Evolutionary conservation across 2,797 vertebrate genomes (phyloP).

Genomic region (Lophius americanus): DNA sequence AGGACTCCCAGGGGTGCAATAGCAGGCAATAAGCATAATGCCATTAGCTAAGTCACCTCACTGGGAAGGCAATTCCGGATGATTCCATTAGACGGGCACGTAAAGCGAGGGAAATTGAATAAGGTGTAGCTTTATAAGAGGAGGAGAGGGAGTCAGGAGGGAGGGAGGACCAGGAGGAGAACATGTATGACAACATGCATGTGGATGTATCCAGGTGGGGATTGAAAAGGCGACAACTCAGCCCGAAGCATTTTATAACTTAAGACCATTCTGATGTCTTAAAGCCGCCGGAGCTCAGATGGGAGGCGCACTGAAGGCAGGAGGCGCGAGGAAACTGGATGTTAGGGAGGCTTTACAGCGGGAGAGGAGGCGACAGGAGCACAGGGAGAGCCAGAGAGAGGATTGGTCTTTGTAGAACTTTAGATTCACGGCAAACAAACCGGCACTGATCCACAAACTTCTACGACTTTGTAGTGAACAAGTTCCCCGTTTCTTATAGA

Average conservation of each 20-base stretch:
- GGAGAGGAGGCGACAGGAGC: conserved; percentile 22
- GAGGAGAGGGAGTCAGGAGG: conserved; percentile 10
- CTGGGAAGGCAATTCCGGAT: conserved; percentile 24
- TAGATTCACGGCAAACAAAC: conserved; percentile 21
- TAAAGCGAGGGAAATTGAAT: conserved; percentile 7
- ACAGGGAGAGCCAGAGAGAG: not conserved
- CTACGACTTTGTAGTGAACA: not conserved
- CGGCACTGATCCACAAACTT: conserved; percentile 1
- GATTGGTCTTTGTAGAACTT: conserved; percentile 5
- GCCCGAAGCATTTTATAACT: conserved; percentile 40
- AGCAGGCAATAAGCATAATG: conserved; percentile 27
- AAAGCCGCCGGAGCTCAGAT: conserved; percentile 20
- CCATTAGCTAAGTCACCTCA: conserved; percentile 47
- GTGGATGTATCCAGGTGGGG: conserved; percentile 30
- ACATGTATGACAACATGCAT: too few species aligned
- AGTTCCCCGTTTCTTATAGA: not conserved
- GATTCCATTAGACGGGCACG: conserved; percentile 35
- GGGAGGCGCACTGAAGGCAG: conserved; percentile 13
- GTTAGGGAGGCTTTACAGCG: conserved; percentile 8
- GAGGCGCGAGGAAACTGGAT: conserved; percentile 9
- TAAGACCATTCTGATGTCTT: conserved; percentile 30
- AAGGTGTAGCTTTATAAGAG: conserved; percentile 4
- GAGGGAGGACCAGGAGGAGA: not conserved
- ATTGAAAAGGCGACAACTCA: conserved; percentile 17
- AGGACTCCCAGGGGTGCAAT: conserved; percentile 19